A percentile compares a stretch with the other conserved stretches of the same genome.
phyloP scores from a whole-genome alignment of 1,140 invertebrate genomes.

The Drosophila rhopaloa region DNA sequence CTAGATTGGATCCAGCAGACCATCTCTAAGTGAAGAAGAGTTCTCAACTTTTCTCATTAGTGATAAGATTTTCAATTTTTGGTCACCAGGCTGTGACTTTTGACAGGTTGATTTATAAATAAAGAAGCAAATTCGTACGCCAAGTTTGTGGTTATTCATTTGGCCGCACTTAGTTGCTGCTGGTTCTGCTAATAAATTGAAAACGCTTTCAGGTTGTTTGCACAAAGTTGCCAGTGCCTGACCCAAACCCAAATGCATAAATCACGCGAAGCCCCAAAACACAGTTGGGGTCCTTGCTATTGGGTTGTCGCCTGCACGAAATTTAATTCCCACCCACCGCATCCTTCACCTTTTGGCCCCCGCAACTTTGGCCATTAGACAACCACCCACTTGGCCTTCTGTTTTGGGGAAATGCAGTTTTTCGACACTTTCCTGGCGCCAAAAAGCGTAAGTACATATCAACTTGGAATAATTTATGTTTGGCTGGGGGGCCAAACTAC shows the following conservation, averaged over 20 bases:
- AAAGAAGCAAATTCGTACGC: conserved; percentile 21
- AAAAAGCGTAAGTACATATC: conserved; percentile 66
- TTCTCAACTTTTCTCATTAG: conserved; percentile 40
- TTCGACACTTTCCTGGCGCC: conserved; percentile 55
- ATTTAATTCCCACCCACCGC: conserved; percentile 53
- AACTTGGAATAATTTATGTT: conserved; percentile 70
- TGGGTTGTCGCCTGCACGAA: conserved; percentile 40
- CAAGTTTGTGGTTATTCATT: conserved; percentile 25
- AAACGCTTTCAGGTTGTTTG: conserved; percentile 65
- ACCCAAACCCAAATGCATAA: conserved; percentile 71
- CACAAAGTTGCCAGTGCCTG: conserved; percentile 43
- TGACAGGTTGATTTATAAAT: conserved; percentile 36
- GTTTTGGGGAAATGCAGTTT: conserved; percentile 57
- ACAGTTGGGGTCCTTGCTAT: conserved; percentile 25
- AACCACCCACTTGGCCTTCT: background rate
- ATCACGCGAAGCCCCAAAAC: conserved; percentile 60
- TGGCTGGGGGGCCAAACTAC: conserved; percentile 16
- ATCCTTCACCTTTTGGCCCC: conserved; percentile 51
- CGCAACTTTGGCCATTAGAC: conserved; percentile 68
- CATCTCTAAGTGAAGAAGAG: background rate
- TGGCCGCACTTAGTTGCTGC: conserved; percentile 37
- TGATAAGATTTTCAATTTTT: conserved; percentile 17
- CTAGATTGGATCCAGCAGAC: conserved; percentile 11
- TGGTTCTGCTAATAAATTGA: conserved; percentile 70
- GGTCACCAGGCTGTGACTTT: conserved; percentile 9